Percentiles rank a stretch among this genome's conserved stretches.
Conservation (phyloP, 2,113 vertebrate species). For the Sorex fumeus region DNA sequence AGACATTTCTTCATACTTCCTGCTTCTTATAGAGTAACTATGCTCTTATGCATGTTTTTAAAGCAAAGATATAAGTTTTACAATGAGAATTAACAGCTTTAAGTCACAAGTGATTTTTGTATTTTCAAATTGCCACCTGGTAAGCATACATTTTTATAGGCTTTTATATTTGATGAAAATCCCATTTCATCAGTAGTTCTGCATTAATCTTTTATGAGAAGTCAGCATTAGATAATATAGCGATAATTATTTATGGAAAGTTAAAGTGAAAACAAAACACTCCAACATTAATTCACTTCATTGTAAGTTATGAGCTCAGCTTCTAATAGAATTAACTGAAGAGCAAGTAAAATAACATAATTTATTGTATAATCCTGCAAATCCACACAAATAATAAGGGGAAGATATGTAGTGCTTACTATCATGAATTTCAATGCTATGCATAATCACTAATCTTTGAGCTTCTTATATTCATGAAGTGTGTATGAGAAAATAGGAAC, state of each 20-base stretch:
- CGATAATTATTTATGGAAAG: slow-evolving; percentile 66
- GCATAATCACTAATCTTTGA: slow-evolving; percentile 60
- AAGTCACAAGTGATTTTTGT: slow-evolving; percentile 84
- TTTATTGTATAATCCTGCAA: slow-evolving; percentile 71
- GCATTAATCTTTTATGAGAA: slow-evolving; percentile 75
- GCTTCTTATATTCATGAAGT: slow-evolving; percentile 45
- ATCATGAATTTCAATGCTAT: slow-evolving; percentile 37
- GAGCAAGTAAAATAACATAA: slow-evolving; percentile 66
- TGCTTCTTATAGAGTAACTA: slow-evolving; percentile 74
- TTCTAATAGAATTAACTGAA: slow-evolving; percentile 78
- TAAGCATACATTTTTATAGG: slow-evolving; percentile 78
- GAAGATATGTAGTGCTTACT: slow-evolving; percentile 15
- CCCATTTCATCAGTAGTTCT: slow-evolving; percentile 70
- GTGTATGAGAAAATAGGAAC: neutral
- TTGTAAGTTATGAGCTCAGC: slow-evolving; percentile 70
- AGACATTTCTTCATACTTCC: slow-evolving; percentile 78
- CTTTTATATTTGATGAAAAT: slow-evolving; percentile 72
- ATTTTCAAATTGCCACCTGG: slow-evolving; percentile 83
- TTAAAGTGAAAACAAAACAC: slow-evolving; percentile 69
- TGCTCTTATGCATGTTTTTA: slow-evolving; percentile 70
- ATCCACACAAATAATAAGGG: slow-evolving; percentile 66
- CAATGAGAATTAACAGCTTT: slow-evolving; percentile 86
- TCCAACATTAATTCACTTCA: slow-evolving; percentile 64
- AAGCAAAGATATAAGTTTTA: slow-evolving; percentile 75
- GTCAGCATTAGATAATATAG: slow-evolving; percentile 66